Percentiles rank a stretch among this genome's conserved stretches.
Evolutionary conservation across 2,113 vertebrate species (phyloP).

Genomic region (Xerus inauris): DNA sequence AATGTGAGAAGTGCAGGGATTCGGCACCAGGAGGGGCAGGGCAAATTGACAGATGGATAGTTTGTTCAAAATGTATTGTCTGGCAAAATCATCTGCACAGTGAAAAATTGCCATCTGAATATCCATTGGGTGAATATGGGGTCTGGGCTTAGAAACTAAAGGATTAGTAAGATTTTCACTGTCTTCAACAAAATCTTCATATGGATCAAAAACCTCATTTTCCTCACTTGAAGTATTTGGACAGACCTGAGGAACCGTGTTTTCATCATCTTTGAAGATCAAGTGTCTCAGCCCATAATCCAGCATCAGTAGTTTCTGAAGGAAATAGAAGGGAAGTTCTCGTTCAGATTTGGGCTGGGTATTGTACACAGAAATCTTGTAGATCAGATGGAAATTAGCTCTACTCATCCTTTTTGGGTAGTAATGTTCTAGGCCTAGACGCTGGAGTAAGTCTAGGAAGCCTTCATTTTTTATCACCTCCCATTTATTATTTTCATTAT

Average conservation of each 20-base stretch:
- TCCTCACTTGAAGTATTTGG: background rate
- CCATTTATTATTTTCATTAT: background rate
- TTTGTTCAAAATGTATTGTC: conserved; percentile 84
- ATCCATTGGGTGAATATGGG: conserved; percentile 85
- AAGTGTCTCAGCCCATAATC: conserved; percentile 84
- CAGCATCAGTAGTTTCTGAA: conserved; percentile 80
- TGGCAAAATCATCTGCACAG: conserved; percentile 84
- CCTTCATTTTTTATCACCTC: background rate
- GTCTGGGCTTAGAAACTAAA: background rate
- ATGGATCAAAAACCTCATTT: conserved; percentile 45
- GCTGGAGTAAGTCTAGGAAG: conserved; percentile 53
- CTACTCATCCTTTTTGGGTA: conserved; percentile 72
- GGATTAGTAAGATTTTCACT: fast-evolving
- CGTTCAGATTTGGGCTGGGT: conserved; percentile 72
- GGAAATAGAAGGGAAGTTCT: conserved; percentile 82
- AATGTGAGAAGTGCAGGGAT: conserved; percentile 78
- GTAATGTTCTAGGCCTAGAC: conserved; percentile 70
- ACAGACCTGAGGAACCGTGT: background rate
- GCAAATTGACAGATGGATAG: conserved; percentile 87
- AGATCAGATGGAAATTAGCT: conserved; percentile 81
- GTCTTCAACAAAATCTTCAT: conserved; percentile 61
- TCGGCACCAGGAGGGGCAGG: conserved; percentile 85
- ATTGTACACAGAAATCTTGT: conserved; percentile 65
- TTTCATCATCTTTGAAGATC: conserved; percentile 49
- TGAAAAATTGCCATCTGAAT: conserved; percentile 88